Evolutionary conservation across 1,140 invertebrate species (phyloP).

Genomic region (Oryctes rhinoceros): DNA sequence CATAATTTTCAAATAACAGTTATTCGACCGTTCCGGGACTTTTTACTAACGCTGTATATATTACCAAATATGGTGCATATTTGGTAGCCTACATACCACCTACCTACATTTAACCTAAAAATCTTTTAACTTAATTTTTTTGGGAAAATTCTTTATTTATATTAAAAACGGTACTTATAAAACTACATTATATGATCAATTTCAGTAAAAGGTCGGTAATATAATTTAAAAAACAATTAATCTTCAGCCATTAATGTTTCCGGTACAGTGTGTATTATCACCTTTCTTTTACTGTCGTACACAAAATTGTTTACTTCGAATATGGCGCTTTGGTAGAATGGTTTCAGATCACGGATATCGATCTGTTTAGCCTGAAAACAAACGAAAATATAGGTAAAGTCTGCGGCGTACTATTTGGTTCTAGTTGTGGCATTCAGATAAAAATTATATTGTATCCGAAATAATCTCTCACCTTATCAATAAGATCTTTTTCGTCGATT

Average conservation of each 20-base stretch:
- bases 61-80: no score
- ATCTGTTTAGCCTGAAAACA: conserved; percentile 85
- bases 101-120: no score
- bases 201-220: no score
- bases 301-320: conserved; percentile 91
- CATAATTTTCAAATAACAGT: no score
- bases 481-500: conserved; percentile 90
- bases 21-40: no score
- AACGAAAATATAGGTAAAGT: conserved; percentile 1
- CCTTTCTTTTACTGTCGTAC: conserved; percentile 84
- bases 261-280: conserved; percentile 85
- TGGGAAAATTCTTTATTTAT: no score
- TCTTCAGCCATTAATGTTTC: conserved; percentile 59
- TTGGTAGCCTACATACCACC: no score
- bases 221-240: background rate
- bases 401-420: background rate
- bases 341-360: conserved; percentile 86
- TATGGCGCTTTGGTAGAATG: conserved; percentile 92
- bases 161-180: no score
- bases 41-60: no score
- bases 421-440: background rate
- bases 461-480: conserved; percentile 74
- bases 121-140: no score
- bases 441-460: no score
- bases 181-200: no score